These are phyloP conservation scores for Lepidothrix coronata DNA, from an alignment of 2,113 vertebrate species.

Conservation along the genomic window DNA sequence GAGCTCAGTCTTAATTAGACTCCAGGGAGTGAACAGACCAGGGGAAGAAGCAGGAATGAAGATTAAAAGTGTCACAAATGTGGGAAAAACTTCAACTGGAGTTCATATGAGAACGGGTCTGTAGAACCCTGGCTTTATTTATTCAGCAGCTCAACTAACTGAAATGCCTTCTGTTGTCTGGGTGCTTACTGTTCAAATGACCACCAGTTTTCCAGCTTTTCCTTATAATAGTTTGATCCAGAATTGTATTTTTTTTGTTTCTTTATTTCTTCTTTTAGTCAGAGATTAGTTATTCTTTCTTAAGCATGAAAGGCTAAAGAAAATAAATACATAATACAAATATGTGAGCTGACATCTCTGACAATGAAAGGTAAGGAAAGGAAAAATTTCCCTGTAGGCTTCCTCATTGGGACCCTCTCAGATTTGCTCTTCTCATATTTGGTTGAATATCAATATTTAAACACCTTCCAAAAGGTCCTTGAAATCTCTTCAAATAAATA, in stretches of 20 bases:
- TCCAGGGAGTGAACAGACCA: neutral
- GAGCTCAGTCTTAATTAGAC: constrained; percentile 11
- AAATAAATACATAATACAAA: neutral
- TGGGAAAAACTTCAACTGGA: neutral
- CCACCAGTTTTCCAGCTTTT: neutral
- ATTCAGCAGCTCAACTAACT: neutral
- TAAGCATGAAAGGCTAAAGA: neutral
- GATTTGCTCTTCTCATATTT: neutral
- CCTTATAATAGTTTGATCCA: neutral
- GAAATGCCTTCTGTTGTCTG: neutral
- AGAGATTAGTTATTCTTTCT: neutral
- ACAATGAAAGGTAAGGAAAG: neutral
- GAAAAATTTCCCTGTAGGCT: neutral
- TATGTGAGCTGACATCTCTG: neutral
- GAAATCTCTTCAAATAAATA: neutral
- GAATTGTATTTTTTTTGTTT: neutral
- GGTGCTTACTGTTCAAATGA: neutral
- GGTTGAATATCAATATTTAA: neutral
- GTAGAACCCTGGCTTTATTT: neutral
- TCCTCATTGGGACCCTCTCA: neutral
- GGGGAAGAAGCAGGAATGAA: neutral
- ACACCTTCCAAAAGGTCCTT: neutral
- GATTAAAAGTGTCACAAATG: neutral
- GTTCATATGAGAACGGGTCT: neutral
- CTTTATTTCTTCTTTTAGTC: neutral